A percentile compares a stretch with the other conserved stretches of the same genome.
Evolutionary conservation across 2,113 vertebrate genomes (phyloP).

Genomic region (Arizona elegans): DNA sequence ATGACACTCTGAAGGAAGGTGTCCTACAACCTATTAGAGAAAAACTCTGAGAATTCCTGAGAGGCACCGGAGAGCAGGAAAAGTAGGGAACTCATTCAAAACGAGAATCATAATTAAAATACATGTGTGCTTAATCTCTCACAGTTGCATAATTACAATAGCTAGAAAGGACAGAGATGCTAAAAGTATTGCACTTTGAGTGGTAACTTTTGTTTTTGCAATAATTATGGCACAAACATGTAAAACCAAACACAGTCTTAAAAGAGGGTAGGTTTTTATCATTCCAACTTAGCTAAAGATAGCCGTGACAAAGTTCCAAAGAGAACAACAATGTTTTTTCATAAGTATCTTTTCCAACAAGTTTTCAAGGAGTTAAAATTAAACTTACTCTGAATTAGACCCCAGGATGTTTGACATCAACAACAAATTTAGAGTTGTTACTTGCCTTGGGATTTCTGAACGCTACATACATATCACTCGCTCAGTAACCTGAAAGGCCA

Average conservation of each 20-base stretch:
- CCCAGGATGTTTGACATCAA: background rate
- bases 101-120: background rate
- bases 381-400: background rate
- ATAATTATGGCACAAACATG: background rate
- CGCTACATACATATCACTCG: background rate
- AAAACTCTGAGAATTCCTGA: background rate
- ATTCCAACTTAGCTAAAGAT: background rate
- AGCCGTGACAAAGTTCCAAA: background rate
- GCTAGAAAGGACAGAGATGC: background rate
- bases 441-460: background rate
- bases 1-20: slow-evolving; percentile 9
- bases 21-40: slow-evolving; percentile 30
- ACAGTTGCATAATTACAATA: background rate
- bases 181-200: background rate
- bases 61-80: background rate
- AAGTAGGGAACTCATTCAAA: background rate
- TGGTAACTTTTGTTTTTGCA: background rate
- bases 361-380: background rate
- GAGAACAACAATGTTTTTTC: background rate
- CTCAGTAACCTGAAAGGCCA: background rate
- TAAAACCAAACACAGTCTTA: background rate
- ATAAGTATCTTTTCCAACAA: background rate
- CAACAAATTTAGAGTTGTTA: background rate
- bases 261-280: background rate
- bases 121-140: background rate